Evolutionary conservation across 2,888 invertebrate genomes (phyloP).

Genomic region (Agrotis exclamationis): DNA sequence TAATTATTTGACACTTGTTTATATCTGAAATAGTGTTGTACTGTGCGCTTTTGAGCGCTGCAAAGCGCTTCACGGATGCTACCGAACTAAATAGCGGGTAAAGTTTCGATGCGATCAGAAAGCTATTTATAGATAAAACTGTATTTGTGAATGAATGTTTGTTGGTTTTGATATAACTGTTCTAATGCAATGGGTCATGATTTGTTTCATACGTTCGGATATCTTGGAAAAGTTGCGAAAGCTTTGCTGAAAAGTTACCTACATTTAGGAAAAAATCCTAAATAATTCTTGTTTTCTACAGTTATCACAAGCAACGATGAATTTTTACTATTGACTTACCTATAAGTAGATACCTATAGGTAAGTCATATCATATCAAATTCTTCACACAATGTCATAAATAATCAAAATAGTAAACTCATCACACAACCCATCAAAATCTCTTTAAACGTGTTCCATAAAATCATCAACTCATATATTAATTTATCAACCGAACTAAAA

Average conservation of each 20-base stretch:
- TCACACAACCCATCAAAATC: constrained; percentile 17
- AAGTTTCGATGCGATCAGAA: constrained; percentile 61
- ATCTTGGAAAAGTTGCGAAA: constrained; percentile 14
- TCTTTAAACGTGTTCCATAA: not conserved
- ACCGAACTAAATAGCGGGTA: constrained; percentile 64
- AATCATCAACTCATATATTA: constrained; percentile 1
- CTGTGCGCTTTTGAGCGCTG: constrained; percentile 41
- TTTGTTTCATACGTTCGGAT: constrained; percentile 12
- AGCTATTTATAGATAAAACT: constrained; percentile 68
- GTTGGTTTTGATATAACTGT: constrained; percentile 56
- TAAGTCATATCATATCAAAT: not conserved
- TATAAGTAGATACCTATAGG: too few species aligned
- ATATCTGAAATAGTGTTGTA: constrained; percentile 30
- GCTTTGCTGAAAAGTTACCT: not conserved
- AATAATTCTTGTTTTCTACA: not conserved
- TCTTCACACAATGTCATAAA: not conserved
- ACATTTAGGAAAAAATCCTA: too few species aligned
- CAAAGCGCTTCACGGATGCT: constrained; percentile 62
- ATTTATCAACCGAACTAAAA: constrained; percentile 15
- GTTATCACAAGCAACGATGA: not conserved
- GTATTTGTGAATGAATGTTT: constrained; percentile 66
- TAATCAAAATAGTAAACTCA: constrained; percentile 16
- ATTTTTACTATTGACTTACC: not conserved
- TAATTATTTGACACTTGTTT: constrained; percentile 54
- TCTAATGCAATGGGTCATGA: constrained; percentile 38